These are phyloP conservation scores for Emys orbicularis DNA, from an alignment of 2,797 vertebrate species.

Conservation along the genomic window DNA sequence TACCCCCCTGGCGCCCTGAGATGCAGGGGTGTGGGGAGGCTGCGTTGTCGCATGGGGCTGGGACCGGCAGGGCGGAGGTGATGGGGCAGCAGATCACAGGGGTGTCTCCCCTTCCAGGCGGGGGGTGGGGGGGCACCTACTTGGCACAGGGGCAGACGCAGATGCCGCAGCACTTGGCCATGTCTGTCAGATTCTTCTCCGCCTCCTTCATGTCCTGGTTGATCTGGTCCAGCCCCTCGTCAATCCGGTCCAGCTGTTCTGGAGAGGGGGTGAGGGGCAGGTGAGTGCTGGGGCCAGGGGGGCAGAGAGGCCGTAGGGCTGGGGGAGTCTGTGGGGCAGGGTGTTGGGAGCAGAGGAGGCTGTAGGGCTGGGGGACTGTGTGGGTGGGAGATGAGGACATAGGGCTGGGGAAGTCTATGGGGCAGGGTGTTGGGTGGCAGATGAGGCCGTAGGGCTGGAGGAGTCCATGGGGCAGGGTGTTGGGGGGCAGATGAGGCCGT, in stretches of 20 bases:
- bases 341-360: no score
- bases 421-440: no score
- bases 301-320: not conserved
- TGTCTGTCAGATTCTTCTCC: slow-evolving; percentile 86
- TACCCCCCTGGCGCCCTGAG: not conserved
- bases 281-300: not conserved
- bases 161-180: slow-evolving; percentile 84
- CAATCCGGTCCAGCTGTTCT: slow-evolving; percentile 86
- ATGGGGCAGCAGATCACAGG: not conserved
- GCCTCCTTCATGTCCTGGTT: slow-evolving; percentile 87
- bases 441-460: not conserved
- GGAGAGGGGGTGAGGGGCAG: not conserved
- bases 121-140: slow-evolving; percentile 65
- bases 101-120: not conserved
- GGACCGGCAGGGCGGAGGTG: not conserved
- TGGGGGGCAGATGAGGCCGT: not conserved
- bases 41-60: not conserved
- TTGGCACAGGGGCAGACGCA: slow-evolving; percentile 79
- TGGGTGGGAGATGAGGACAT: no score
- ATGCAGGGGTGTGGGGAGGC: not conserved
- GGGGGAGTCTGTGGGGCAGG: no score
- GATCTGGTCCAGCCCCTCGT: slow-evolving; percentile 86
- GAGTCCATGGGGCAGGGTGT: no score
- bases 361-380: no score
- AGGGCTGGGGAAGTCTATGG: no score